Percentiles rank a stretch among this genome's conserved stretches.
Evolutionary conservation across 1,140 invertebrate genomes (phyloP).

Genomic region (Leptopilina clavipes): DNA sequence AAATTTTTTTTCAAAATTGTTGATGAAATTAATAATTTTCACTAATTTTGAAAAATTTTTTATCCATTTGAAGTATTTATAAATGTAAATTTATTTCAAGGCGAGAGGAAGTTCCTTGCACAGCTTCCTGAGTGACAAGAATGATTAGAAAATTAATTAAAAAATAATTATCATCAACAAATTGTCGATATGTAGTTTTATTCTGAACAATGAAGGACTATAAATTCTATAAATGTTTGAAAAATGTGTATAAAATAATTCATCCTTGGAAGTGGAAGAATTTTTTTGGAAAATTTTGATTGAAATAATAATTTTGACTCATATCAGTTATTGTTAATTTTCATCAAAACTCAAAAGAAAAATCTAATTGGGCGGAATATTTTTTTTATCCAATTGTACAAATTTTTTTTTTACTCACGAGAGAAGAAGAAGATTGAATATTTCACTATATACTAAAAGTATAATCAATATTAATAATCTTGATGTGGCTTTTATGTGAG

Average conservation of each 20-base stretch:
- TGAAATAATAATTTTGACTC: no score
- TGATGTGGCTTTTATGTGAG: neutral
- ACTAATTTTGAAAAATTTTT: no score
- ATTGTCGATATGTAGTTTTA: neutral
- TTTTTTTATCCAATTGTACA: no score
- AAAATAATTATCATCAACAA: neutral
- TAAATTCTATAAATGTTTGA: slow-evolving; percentile 35
- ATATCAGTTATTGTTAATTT: no score
- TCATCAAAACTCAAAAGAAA: no score
- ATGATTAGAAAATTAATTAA: slow-evolving; percentile 7
- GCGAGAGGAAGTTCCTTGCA: neutral
- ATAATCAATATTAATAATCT: neutral
- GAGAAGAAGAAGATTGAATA: neutral
- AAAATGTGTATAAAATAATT: slow-evolving; percentile 5
- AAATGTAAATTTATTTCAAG: neutral
- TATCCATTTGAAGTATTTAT: neutral
- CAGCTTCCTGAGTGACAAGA: neutral
- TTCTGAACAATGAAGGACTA: neutral
- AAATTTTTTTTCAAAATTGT: no score
- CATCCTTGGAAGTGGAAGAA: no score
- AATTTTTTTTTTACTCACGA: no score
- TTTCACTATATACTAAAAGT: neutral
- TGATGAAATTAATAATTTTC: no score
- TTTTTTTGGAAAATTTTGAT: no score
- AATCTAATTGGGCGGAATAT: no score